Evolutionary conservation across 2,797 vertebrate species (phyloP), one percentile per base, ranked within the genome.

Genomic region (Eulemur coronatus): DNA sequence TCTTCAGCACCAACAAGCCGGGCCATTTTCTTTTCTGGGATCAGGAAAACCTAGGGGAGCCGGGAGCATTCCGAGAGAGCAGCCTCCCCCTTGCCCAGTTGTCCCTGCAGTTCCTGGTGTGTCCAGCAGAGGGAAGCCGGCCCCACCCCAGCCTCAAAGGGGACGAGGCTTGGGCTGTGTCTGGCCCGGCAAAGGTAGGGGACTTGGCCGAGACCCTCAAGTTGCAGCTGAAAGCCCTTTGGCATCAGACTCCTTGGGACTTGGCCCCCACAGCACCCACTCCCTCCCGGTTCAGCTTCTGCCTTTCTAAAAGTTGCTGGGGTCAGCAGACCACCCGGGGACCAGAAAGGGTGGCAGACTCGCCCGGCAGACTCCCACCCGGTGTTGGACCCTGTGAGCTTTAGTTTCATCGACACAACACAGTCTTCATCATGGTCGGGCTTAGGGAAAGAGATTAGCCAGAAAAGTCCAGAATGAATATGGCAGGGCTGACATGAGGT

Each of bases 81-180:
- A 12, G 43, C 41, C 2, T 2, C 50, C 4, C 4, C 43, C 30
- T 35, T 0, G 1, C 65, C 52, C 20, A 2, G 12, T 14, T 15
- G 15, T 26, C 46, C 20, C 28, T 18, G 61, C 33, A 35, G 17
- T 94, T 73, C 86, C n/a, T 0, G 3, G 14, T 4, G 20, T 5
- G 7, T 46, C 95, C 79, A 7, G 86, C 79, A 97, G 97, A 94
- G 92, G 95, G 93, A 84, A 72, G 84, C 26, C 2, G 12, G 6
- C 55, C 24, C 85, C 8, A 1, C 28, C 35, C 17, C 12, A 33
- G 46, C 59, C 30, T 22, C 3, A 13, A 50, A 20, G 20, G 22
- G 67, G 17, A 13, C 1, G 0, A 24, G 59, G 13, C 10, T 38
- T 20, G 4, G 33, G 33, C 79, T 0, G 1, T 1, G 6, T 41